These are phyloP conservation scores for Tridacna gigas DNA, from an alignment of 2,888 invertebrate genomes.

Conservation along the genomic window DNA sequence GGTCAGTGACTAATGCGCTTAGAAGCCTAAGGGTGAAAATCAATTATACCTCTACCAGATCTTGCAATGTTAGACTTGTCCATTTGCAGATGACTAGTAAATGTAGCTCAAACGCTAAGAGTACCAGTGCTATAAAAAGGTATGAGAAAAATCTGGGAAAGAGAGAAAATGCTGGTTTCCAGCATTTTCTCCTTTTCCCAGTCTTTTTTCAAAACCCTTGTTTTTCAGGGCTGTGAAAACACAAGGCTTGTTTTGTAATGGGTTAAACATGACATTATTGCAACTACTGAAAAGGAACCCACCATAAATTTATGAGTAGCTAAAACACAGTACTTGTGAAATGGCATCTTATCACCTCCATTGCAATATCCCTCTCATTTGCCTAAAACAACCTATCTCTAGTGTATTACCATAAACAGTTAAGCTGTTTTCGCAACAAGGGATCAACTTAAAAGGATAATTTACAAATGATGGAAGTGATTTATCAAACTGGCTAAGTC, in stretches of 20 bases:
- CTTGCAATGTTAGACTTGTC: no score
- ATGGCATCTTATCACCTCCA: constrained; percentile 71
- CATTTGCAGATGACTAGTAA: no score
- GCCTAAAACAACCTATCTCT: constrained; percentile 32
- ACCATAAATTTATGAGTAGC: constrained; percentile 68
- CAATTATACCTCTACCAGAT: no score
- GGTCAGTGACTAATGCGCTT: no score
- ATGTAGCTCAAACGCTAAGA: no score
- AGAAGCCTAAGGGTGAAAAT: no score
- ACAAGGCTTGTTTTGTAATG: background rate
- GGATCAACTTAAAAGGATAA: constrained; percentile 65
- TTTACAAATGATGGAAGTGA: constrained; percentile 71
- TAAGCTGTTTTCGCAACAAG: constrained; percentile 41
- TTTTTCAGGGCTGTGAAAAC: background rate
- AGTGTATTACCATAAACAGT: constrained; percentile 6
- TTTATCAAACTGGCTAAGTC: constrained; percentile 66
- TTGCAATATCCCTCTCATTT: constrained; percentile 41
- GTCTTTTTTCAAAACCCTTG: background rate
- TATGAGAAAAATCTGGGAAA: background rate
- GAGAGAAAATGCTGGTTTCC: background rate
- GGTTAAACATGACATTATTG: constrained; percentile 38
- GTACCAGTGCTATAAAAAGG: no score
- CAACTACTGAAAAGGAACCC: background rate
- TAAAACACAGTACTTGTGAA: constrained; percentile 65
- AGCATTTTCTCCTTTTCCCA: constrained; percentile 9